Percentiles rank a stretch among this genome's conserved stretches.
phyloP scores from a whole-genome alignment of 37 sponge, comb jelly and placozoan species.

The Agelas oroides region DNA sequence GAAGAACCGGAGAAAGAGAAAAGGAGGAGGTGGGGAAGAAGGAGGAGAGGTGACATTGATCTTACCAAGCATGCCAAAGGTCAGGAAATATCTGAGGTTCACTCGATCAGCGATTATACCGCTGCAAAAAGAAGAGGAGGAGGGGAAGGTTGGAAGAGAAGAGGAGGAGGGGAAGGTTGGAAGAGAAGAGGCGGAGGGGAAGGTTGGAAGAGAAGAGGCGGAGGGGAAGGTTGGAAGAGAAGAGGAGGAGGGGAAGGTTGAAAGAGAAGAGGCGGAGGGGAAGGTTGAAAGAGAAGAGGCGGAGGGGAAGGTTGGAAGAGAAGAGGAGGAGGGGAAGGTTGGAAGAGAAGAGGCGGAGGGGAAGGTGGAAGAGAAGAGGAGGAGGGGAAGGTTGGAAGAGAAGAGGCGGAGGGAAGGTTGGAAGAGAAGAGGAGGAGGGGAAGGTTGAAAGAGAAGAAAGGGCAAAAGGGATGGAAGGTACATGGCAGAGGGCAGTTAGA shows the following conservation, averaged over 20 bases:
- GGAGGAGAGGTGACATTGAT: not conserved
- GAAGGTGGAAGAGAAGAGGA: too few relatives aligned
- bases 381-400: not conserved
- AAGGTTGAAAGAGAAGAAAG: too few relatives aligned
- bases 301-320: too few relatives aligned
- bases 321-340: too few relatives aligned
- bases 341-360: too few relatives aligned
- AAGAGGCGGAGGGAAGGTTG: too few relatives aligned
- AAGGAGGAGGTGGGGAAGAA: too few relatives aligned
- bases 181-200: not conserved
- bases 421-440: too few relatives aligned
- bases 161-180: not conserved
- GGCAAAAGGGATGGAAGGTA: too few relatives aligned
- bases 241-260: not conserved
- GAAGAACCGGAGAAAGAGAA: not conserved
- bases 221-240: not conserved
- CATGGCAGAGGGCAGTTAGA: too few relatives aligned
- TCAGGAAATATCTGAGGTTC: slow-evolving; percentile 87
- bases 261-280: not conserved
- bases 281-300: not conserved
- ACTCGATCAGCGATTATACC: slow-evolving; percentile 86
- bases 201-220: not conserved
- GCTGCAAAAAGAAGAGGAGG: slow-evolving; percentile 57
- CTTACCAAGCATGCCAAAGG: slow-evolving; percentile 89
- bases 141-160: not conserved